These are phyloP conservation scores for Paguma larvata DNA, from an alignment of 2,797 vertebrate genomes.

Conservation along the genomic window DNA sequence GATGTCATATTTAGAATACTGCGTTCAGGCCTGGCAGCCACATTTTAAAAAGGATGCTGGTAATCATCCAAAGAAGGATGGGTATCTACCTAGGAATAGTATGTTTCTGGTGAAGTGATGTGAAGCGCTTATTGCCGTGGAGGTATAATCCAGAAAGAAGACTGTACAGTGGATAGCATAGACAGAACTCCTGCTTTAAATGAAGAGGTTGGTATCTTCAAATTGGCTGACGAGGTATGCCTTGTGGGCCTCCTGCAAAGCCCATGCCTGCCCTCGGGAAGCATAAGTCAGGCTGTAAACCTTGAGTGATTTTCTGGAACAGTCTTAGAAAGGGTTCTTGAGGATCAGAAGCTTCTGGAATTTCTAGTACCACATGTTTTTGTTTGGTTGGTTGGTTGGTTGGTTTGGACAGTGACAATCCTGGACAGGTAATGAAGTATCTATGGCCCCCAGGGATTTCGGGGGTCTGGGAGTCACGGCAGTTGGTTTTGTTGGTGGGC, in stretches of 20 bases:
- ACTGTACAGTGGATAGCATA: neutral
- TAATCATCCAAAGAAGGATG: neutral
- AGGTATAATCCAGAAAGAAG: neutral
- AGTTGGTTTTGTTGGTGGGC: neutral
- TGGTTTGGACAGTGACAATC: neutral
- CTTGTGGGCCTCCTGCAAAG: neutral
- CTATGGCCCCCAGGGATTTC: neutral
- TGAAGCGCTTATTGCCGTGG: neutral
- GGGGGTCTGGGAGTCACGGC: neutral
- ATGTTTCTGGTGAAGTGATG: neutral
- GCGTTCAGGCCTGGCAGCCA: neutral
- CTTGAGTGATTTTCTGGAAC: neutral
- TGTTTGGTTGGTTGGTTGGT: no score
- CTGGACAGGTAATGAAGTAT: neutral
- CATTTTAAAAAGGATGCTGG: neutral
- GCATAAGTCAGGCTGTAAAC: neutral
- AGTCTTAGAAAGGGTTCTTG: neutral
- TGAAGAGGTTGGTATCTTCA: neutral
- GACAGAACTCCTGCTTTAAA: neutral
- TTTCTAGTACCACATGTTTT: neutral
- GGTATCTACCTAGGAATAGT: neutral
- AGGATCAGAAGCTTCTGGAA: neutral
- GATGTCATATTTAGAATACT: neutral
- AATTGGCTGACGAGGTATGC: neutral
- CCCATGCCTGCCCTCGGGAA: neutral